Conservation (phyloP, 1,140 invertebrate genomes). For the Drosophila setifemur region DNA sequence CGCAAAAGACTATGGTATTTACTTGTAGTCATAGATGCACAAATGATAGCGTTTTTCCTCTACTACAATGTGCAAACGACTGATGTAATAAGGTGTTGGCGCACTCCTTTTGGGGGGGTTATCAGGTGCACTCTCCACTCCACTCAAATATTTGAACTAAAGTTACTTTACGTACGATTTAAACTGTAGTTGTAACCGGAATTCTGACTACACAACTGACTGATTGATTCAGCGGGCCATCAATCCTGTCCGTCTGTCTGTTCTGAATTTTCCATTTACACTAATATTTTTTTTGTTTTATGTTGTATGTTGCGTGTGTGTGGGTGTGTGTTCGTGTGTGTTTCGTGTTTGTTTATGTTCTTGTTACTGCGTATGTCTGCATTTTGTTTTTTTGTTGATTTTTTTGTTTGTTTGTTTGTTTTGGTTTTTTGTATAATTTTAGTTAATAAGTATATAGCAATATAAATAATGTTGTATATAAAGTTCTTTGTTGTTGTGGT, state of each 20-base stretch:
- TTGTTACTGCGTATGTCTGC: conserved; percentile 38
- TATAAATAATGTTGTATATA: conserved; percentile 80
- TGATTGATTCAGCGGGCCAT: conserved; percentile 53
- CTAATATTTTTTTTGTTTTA: conserved; percentile 74
- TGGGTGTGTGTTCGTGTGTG: conserved; percentile 32
- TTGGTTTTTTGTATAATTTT: conserved; percentile 75
- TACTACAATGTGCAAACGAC: conserved; percentile 45
- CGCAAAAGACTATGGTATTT: conserved; percentile 41
- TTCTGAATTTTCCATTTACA: conserved; percentile 68
- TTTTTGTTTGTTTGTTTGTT: conserved; percentile 44
- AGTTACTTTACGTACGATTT: conserved; percentile 10
- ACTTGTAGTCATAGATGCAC: conserved; percentile 38
- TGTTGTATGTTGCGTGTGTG: conserved; percentile 44
- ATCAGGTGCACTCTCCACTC: conserved; percentile 15
- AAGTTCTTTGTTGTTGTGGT: conserved; percentile 77
- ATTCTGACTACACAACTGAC: conserved; percentile 62
- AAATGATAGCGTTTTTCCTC: conserved; percentile 45
- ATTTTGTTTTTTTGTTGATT: conserved; percentile 19
- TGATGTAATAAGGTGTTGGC: conserved; percentile 13
- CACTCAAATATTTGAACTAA: conserved; percentile 22
- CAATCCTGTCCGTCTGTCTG: too few species aligned
- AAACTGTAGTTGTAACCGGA: conserved; percentile 58
- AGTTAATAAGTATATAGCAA: conserved; percentile 80
- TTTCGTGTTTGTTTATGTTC: conserved; percentile 26
- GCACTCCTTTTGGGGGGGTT: background rate